These are phyloP conservation scores for Scaptomyza flava DNA, from an alignment of 2,888 invertebrate species.

Conservation along the genomic window DNA sequence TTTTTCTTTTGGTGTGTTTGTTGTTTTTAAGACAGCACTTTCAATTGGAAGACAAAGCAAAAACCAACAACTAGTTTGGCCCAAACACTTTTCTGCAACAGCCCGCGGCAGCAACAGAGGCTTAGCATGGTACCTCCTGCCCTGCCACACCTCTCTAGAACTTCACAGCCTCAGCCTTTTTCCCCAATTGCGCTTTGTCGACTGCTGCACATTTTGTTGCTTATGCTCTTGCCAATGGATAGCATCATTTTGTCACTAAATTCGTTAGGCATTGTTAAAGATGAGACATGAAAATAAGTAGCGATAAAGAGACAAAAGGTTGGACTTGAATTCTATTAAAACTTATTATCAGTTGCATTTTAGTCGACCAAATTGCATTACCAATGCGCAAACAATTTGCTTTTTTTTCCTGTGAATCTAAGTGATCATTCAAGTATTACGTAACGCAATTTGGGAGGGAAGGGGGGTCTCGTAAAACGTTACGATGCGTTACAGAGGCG, in stretches of 20 bases:
- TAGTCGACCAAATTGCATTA: too few species aligned
- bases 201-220: constrained; percentile 13
- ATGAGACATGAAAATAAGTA: not conserved
- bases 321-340: too few species aligned
- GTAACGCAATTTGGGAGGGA: too few species aligned
- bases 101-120: constrained; percentile 22
- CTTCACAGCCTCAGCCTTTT: not conserved
- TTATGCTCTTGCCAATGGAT: constrained; percentile 7
- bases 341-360: too few species aligned
- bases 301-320: too few species aligned
- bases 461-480: too few species aligned
- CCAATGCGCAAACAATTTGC: too few species aligned
- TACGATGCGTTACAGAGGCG: too few species aligned
- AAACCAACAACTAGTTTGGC: constrained; percentile 22
- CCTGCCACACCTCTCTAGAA: not conserved
- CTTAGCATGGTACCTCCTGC: constrained; percentile 10
- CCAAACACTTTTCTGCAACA: constrained; percentile 14
- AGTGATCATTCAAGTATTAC: too few species aligned
- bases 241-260: not conserved
- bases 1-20: constrained; percentile 19
- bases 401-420: too few species aligned
- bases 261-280: not conserved
- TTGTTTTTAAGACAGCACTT: constrained; percentile 53
- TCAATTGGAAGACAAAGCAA: constrained; percentile 54
- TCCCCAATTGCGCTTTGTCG: constrained; percentile 1